Evolutionary conservation across 2,888 invertebrate species (phyloP), one percentile per base, ranked within the genome.

Genomic region (Spilosoma lubricipeda): DNA sequence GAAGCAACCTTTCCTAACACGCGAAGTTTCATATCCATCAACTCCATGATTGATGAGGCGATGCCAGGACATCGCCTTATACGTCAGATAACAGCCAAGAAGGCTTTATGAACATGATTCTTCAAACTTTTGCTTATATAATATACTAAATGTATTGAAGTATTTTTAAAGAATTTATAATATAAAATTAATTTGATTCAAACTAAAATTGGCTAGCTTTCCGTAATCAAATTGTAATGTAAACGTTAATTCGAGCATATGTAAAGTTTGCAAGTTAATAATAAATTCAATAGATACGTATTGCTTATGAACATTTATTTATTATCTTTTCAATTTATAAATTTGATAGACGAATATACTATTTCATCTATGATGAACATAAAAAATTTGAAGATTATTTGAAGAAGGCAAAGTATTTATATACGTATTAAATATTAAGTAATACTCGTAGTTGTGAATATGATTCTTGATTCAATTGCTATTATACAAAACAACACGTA

Each of bases 11-110:
- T 77, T 78, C 75, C 74, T 71, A 52, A 70, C 69, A 67, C 75
- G 71, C 77, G 72, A 64, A 70, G 74, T 76, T 73, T 78, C 76
- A 78, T 80, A 82, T 79, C 82, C 78, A 82, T 81, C 82, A 82
- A 72, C 20, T 59, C 64, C 65, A 64, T 84, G 83, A 85, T 81
- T 80, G 80, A 84, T 85, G 77, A 72, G 69, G 30, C 69, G 73
- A 69, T 75, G 75, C 74, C 76, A 66, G 20, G 48, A 48, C 48
- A 48, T 48, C 48, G 48, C 20, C 48, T 77, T 73, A 78, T 78
- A 67, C 75, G 73, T 52, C 30, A 33, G 67, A 67, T 59, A 72
- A 70, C 33, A 33, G 7, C 20, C 30, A 18, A 27, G 23, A 27
- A 64, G 39, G 11, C 45, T 64, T 64, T 63, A 70, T 64, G 8